Percentiles rank a stretch among this genome's conserved stretches.
Evolutionary conservation across 2,888 invertebrate genomes (phyloP).

Genomic region (Sabatieria punctata): DNA sequence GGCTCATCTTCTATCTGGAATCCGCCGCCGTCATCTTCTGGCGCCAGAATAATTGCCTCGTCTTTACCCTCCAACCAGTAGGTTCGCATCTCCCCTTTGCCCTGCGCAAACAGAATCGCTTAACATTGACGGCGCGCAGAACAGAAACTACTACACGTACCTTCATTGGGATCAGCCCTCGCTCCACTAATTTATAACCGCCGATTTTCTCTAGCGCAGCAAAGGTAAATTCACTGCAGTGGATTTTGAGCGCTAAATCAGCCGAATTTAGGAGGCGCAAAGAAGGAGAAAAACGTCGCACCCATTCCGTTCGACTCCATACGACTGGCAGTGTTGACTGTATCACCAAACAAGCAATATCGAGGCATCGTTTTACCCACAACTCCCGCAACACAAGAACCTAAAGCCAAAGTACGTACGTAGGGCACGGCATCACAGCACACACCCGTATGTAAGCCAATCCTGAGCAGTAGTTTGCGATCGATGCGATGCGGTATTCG

Average conservation of each 20-base stretch:
- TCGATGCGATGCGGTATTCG: conserved; percentile 24
- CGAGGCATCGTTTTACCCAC: conserved; percentile 36
- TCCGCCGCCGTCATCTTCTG: no score
- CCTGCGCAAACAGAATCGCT: conserved; percentile 15
- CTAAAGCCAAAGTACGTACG: conserved; percentile 15
- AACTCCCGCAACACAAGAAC: conserved; percentile 34
- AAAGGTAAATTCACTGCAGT: conserved; percentile 22
- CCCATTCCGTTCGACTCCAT: conserved; percentile 62
- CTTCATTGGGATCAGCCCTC: conserved; percentile 24
- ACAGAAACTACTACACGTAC: no score
- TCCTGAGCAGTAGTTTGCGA: conserved; percentile 23
- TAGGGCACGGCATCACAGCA: neutral
- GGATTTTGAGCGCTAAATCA: conserved; percentile 22
- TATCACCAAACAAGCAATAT: conserved; percentile 34
- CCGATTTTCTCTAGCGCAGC: conserved; percentile 15
- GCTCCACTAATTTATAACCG: conserved; percentile 23
- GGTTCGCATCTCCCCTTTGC: conserved; percentile 29
- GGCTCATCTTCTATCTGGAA: no score
- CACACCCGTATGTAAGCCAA: conserved; percentile 25
- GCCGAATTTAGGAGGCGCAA: neutral
- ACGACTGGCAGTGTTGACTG: conserved; percentile 36
- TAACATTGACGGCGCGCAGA: no score
- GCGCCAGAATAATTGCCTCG: conserved; percentile 4
- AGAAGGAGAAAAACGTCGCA: conserved; percentile 35
- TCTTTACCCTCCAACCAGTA: conserved; percentile 23